Evolutionary conservation across 2,888 invertebrate species (phyloP).

Genomic region (Gastracanthus pulcherrimus): DNA sequence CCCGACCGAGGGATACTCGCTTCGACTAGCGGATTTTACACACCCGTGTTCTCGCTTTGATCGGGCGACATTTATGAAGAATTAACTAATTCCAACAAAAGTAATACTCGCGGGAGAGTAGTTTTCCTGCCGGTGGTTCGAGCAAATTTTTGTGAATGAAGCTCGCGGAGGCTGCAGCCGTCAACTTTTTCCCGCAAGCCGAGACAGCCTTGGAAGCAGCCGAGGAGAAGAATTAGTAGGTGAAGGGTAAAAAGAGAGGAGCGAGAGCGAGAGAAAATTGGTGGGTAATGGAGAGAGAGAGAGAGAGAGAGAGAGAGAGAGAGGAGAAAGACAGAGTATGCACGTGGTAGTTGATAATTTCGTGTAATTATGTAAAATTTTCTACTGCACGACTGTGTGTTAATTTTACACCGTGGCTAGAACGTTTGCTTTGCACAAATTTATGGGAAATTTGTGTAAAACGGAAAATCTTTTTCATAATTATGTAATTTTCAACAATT

Average conservation of each 20-base stretch:
- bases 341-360: slow-evolving; percentile 53
- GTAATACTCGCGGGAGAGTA: neutral
- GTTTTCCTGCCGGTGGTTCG: neutral
- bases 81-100: neutral
- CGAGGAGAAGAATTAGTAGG: slow-evolving; percentile 32
- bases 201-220: slow-evolving; percentile 4
- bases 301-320: slow-evolving; percentile 20
- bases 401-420: slow-evolving; percentile 3
- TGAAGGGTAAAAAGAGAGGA: slow-evolving; percentile 44
- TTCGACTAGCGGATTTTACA: too few species aligned
- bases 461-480: neutral
- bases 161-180: neutral
- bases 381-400: slow-evolving; percentile 2
- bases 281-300: slow-evolving; percentile 47
- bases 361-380: slow-evolving; percentile 56
- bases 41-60: too few species aligned
- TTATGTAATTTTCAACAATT: neutral
- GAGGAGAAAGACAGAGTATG: slow-evolving; percentile 24
- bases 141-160: neutral
- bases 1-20: too few species aligned
- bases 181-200: neutral
- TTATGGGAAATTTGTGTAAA: neutral
- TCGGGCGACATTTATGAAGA: too few species aligned
- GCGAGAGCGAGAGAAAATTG: slow-evolving; percentile 46
- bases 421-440: slow-evolving; percentile 8